Base-by-base conservation (phyloP, 2,888 invertebrate genomes). In the Platynereis dumerilii region DNA sequence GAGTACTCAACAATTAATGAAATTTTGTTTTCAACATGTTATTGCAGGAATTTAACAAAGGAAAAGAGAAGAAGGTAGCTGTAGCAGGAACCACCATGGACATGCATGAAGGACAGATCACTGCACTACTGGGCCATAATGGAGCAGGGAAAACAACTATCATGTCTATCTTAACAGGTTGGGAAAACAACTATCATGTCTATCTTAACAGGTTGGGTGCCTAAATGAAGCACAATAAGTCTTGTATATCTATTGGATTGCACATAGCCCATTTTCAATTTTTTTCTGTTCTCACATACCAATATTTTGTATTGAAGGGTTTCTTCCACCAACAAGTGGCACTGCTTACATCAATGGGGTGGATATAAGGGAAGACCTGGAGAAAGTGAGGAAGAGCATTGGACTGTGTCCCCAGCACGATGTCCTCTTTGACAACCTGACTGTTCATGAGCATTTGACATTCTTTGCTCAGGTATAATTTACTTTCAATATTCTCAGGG, bases 141-240 rank as follows among this genome's bases (percentile, higher is more conserved):
- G 93, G 93, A 10, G 93, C 92, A 57, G 93, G 95, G 39, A 93
- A 93, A 86, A 94, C 94, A 0, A 95, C 96, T 0, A 93, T 94
- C 0, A 94, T 96, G 87, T 92, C 93, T 0, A 94, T 96, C 90
- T 84, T 96, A 53, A 94, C 94, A 45, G 95, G 88, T 86, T 5
- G 7, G 12, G 34, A 34, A 34, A 5, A 34, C 5, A n/a, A n/a
- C n/a, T n/a, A n/a, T n/a, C n/a, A n/a, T n/a, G n/a, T n/a, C n/a
- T n/a, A n/a, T n/a, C n/a, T n/a, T n/a, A n/a, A n/a, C n/a, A n/a
- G n/a, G n/a, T n/a, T n/a, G n/a, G n/a, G n/a, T n/a, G n/a, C n/a
- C n/a, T n/a, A n/a, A n/a, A n/a, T n/a, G n/a, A n/a, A n/a, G n/a
- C n/a, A n/a, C n/a, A n/a, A n/a, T n/a, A n/a, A n/a, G n/a, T n/a